phyloP scores from a whole-genome alignment of 2,888 invertebrate genomes.

The Strigamia crassipes region DNA sequence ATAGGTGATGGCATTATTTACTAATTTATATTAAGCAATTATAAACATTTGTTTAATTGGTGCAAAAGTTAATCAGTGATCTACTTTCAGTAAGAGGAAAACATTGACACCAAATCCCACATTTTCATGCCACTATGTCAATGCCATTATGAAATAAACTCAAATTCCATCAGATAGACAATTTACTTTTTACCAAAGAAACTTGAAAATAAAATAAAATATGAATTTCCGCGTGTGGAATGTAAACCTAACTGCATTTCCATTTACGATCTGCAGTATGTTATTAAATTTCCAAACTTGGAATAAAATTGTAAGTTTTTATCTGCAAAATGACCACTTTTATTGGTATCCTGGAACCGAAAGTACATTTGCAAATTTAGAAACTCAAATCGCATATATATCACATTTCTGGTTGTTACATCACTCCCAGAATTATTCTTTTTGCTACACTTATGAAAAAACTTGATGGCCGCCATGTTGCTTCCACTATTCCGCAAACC shows the following conservation, averaged over 20 bases:
- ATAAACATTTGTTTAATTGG: too few species aligned
- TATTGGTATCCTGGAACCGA: not conserved
- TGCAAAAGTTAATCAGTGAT: not conserved
- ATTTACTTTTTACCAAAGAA: not conserved
- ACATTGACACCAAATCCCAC: not conserved
- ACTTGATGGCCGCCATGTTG: too few species aligned
- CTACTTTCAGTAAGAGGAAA: not conserved
- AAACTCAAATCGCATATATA: not conserved
- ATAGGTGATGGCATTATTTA: too few species aligned
- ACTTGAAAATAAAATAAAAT: not conserved
- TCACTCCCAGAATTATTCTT: not conserved
- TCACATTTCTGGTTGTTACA: not conserved
- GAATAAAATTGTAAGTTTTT: not conserved
- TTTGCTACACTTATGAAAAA: not conserved
- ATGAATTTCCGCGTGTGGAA: not conserved
- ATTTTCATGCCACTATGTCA: not conserved
- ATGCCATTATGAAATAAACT: not conserved
- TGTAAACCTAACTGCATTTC: not conserved
- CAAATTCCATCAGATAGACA: not conserved
- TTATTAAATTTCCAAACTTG: not conserved
- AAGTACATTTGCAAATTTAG: not conserved
- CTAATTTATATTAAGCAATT: too few species aligned
- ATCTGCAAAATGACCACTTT: not conserved
- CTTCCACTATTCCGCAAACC: too few species aligned
- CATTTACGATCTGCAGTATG: not conserved